Conservation (phyloP, 2,797 vertebrate genomes). For the Semotilus atromaculatus region DNA sequence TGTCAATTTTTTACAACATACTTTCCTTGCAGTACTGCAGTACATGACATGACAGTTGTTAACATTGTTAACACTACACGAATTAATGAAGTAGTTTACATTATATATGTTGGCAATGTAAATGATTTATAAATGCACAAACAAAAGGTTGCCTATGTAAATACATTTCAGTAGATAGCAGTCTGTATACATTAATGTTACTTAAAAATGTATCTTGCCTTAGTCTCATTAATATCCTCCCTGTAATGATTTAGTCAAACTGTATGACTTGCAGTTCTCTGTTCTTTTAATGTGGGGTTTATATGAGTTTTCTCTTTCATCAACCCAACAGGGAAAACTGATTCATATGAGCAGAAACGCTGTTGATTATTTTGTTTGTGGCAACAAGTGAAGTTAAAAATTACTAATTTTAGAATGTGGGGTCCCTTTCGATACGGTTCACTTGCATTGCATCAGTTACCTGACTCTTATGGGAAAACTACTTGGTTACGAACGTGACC, state of each 20-base stretch:
- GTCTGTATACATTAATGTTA: not conserved
- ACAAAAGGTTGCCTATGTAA: not conserved
- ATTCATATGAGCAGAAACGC: not conserved
- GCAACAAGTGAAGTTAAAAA: no score
- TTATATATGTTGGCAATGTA: not conserved
- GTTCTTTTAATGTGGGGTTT: not conserved
- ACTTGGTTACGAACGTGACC: no score
- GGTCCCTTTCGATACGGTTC: no score
- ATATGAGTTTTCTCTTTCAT: constrained; percentile 5
- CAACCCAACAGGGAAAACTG: not conserved
- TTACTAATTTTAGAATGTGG: no score
- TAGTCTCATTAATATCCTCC: not conserved
- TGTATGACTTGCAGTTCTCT: not conserved
- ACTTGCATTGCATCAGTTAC: no score
- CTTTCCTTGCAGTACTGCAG: not conserved
- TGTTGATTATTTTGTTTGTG: not conserved
- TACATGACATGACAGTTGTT: not conserved
- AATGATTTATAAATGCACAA: not conserved
- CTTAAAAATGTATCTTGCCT: not conserved
- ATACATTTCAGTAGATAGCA: not conserved
- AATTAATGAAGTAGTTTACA: not conserved
- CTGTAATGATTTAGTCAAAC: not conserved
- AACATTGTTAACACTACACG: not conserved
- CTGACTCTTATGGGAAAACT: no score
- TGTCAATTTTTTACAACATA: no score